Evolutionary conservation across 2,113 vertebrate species (phyloP), one percentile per base, ranked within the genome.

Genomic region (Cheirogaleus medius): DNA sequence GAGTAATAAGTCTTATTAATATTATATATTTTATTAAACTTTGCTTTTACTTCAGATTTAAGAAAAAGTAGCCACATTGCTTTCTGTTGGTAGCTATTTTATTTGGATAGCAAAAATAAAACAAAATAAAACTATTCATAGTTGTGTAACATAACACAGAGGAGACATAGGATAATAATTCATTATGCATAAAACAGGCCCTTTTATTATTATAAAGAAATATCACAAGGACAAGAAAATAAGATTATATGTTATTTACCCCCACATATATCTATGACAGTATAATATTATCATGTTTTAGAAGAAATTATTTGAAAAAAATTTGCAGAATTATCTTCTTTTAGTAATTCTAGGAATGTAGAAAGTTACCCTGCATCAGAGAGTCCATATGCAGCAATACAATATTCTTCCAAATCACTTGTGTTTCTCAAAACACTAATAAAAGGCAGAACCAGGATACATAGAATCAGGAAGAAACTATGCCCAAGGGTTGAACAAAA

Each of bases 381-480:
- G 47, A 90, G 74, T 88, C 11, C 71, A 54, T 10, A 87, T 2
- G 76, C 11, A 74, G 56, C 54, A 27, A 81, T 29, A 23, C 32
- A 88, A 17, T 42, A 2, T 44, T 49, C 34, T 47, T 88, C 34
- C 71, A 69, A 95, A 88, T 89, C 93, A 87, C 78, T 73, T 68
- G 39, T 92, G 39, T 89, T 93, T 71, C 90, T 95, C 86, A 47
- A 95, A 96, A 85, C 44, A 85, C 37, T 89, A 94, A 91, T 95
- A 96, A 95, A 95, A 42, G n/a, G 5, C 9, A 81, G 42, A 80
- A 69, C 9, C 60, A 94, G 54, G 87, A 49, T 8, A 71, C 44
- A 42, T n/a, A 81, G 54, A 83, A 85, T 14, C 42, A 84, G 77
- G 34, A 93, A 89, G 56, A 80, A 80, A 74, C 25, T 60, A 25